These are phyloP conservation scores for Spea multiplicata DNA, from an alignment of 2,113 vertebrate species.

Conservation along the genomic window DNA sequence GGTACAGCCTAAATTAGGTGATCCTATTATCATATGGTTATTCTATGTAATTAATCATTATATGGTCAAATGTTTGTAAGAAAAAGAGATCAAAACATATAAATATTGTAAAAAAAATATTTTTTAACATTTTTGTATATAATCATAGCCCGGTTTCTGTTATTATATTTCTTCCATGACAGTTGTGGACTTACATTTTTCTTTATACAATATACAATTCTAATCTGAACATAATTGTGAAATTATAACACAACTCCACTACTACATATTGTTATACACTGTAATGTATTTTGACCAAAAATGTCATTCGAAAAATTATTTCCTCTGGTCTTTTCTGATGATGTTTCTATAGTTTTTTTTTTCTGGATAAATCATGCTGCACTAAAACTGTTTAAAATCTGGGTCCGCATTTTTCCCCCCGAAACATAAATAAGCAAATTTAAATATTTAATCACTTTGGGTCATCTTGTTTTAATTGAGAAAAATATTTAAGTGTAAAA, in stretches of 20 bases:
- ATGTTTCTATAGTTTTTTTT: conserved; percentile 63
- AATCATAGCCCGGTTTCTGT: conserved; percentile 49
- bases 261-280: conserved; percentile 58
- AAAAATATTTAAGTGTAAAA: conserved; percentile 66
- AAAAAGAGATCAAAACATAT: conserved; percentile 58
- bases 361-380: conserved; percentile 58
- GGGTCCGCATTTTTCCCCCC: conserved; percentile 58
- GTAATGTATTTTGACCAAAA: conserved; percentile 52
- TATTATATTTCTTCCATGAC: too few species aligned
- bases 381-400: conserved; percentile 60
- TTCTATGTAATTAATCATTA: conserved; percentile 59
- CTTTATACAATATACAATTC: conserved; percentile 8
- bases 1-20: conserved; percentile 68
- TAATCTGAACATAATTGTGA: too few species aligned
- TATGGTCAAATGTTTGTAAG: conserved; percentile 72
- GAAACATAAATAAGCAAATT: conserved; percentile 61
- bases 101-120: conserved; percentile 73
- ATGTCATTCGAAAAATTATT: conserved; percentile 36
- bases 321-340: conserved; percentile 58
- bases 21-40: conserved; percentile 60
- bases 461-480: conserved; percentile 79
- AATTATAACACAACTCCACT: too few species aligned
- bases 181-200: too few species aligned
- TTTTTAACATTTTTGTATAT: conserved; percentile 85
- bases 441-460: conserved; percentile 64